Conservation (phyloP, 2,888 invertebrate genomes). For the Podotricha telesiphe region DNA sequence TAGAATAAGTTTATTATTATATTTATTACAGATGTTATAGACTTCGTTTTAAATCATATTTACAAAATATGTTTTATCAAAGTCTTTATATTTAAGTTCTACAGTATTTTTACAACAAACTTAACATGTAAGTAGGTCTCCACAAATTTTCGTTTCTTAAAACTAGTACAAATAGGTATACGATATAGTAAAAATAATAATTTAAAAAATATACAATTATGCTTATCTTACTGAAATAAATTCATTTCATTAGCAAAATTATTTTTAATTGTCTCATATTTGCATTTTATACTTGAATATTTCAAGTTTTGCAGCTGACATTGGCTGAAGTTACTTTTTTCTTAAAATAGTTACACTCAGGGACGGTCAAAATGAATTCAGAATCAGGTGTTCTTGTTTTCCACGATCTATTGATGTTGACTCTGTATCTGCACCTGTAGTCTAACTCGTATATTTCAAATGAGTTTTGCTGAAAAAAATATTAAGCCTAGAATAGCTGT, state of each 20-base stretch:
- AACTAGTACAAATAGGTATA: neutral
- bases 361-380: conserved; percentile 78
- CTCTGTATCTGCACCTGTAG: conserved; percentile 82
- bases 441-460: conserved; percentile 84
- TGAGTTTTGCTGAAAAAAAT: conserved; percentile 70
- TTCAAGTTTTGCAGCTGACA: conserved; percentile 58
- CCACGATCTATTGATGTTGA: conserved; percentile 76
- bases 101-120: neutral
- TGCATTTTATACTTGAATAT: conserved; percentile 16
- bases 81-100: neutral
- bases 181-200: neutral
- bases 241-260: conserved; percentile 21
- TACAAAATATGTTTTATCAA: neutral
- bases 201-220: conserved; percentile 15
- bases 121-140: neutral
- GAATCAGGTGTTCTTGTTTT: conserved; percentile 70
- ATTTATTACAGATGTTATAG: neutral
- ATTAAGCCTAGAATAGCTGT: neutral
- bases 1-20: neutral
- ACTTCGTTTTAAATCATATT: neutral
- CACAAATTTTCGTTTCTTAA: neutral
- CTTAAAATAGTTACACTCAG: conserved; percentile 78
- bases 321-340: conserved; percentile 61
- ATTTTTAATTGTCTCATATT: conserved; percentile 2
- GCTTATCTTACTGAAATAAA: conserved; percentile 11